A percentile compares a stretch with the other conserved stretches of the same genome.
Conservation (phyloP, 2,888 invertebrate species). For the Corbicula japonica region DNA sequence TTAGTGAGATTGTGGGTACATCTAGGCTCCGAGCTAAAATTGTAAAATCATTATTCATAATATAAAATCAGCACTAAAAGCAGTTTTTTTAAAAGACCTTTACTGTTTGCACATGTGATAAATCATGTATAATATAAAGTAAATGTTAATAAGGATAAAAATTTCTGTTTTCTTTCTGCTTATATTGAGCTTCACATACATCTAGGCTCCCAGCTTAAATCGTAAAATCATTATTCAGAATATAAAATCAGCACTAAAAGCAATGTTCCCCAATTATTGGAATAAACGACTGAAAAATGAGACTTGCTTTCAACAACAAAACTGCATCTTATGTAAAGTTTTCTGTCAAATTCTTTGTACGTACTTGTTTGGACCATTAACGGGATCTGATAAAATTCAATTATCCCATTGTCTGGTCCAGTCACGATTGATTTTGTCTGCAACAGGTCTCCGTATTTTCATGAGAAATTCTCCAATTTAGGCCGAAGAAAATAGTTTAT, state of each 20-base stretch:
- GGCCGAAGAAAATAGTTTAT: background rate
- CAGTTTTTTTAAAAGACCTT: no score
- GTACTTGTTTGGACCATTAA: constrained; percentile 21
- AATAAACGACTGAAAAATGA: constrained; percentile 2
- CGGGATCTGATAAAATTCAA: constrained; percentile 3
- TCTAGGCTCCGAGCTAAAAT: background rate
- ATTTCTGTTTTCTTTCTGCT: no score
- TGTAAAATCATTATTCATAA: background rate
- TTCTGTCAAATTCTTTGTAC: background rate
- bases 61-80: background rate
- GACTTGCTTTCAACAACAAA: background rate
- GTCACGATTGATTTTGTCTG: constrained; percentile 17
- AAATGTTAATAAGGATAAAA: no score
- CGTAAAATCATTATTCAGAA: background rate
- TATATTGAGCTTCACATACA: background rate
- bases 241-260: background rate
- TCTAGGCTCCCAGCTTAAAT: background rate
- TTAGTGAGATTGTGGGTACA: no score
- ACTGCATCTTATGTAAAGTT: background rate
- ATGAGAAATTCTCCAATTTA: background rate
- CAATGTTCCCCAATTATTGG: no score
- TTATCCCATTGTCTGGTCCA: constrained; percentile 6
- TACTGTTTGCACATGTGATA: no score
- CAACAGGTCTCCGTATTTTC: no score
- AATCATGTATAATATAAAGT: no score